A percentile compares a stretch with the other conserved stretches of the same genome.
phyloP scores from a whole-genome alignment of 2,113 vertebrate genomes.

The Pseudolaguvia tuberculata region DNA sequence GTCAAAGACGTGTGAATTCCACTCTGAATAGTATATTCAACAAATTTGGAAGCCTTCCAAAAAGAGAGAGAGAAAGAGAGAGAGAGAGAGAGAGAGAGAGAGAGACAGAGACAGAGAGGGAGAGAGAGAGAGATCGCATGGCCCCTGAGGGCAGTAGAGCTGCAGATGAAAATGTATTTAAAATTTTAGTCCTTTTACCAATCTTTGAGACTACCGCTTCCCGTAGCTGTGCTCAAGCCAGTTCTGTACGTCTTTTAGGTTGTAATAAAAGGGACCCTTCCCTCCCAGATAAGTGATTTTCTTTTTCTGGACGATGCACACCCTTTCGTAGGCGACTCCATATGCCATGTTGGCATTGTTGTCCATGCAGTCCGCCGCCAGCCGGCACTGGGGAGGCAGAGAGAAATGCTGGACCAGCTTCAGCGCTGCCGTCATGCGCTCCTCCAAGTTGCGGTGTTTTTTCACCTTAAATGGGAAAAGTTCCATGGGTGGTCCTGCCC shows the following conservation, averaged over 20 bases:
- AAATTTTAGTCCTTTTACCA: slow-evolving; percentile 27
- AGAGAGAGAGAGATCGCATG: background rate
- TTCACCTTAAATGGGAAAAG: slow-evolving; percentile 80
- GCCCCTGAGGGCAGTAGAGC: slow-evolving; percentile 23
- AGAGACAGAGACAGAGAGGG: too few relatives aligned
- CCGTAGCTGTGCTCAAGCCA: slow-evolving; percentile 89
- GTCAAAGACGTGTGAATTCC: slow-evolving; percentile 21
- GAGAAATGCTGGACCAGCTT: slow-evolving; percentile 82
- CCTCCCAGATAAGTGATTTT: slow-evolving; percentile 91
- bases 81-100: too few relatives aligned
- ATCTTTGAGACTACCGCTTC: slow-evolving; percentile 67
- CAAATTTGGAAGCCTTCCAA: slow-evolving; percentile 27
- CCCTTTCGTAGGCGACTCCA: slow-evolving; percentile 87
- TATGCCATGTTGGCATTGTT: slow-evolving; percentile 93
- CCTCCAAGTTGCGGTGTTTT: slow-evolving; percentile 86
- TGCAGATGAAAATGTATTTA: slow-evolving; percentile 26
- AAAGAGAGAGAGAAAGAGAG: too few relatives aligned
- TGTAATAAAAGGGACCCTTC: slow-evolving; percentile 94
- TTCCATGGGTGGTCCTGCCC: slow-evolving; percentile 82
- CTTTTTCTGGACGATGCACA: slow-evolving; percentile 90
- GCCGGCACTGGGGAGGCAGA: slow-evolving; percentile 84
- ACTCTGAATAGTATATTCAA: slow-evolving; percentile 38
- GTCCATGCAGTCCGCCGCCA: slow-evolving; percentile 96
- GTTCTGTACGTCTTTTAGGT: slow-evolving; percentile 80
- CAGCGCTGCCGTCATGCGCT: slow-evolving; percentile 82